A percentile compares a stretch with the other conserved stretches of the same genome.
These are phyloP conservation scores for Pipistrellus pygmaeus DNA, from an alignment of 2,797 vertebrate genomes.

Conservation along the genomic window DNA sequence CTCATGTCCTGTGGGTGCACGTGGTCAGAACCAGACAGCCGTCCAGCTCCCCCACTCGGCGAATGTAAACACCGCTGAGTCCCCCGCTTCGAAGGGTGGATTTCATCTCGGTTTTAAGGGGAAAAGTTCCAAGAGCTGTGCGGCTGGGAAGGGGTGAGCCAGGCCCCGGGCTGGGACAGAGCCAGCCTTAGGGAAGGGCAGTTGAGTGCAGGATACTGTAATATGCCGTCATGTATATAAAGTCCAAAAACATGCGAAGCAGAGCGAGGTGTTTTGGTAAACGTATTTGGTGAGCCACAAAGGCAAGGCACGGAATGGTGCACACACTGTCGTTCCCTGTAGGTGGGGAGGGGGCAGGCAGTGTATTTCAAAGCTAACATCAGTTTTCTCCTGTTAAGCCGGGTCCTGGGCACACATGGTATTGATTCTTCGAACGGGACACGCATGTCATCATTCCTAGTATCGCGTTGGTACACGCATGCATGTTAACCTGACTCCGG, in stretches of 20 bases:
- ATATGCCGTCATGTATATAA: background rate
- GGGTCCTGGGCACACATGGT: background rate
- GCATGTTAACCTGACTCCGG: background rate
- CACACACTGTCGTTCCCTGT: background rate
- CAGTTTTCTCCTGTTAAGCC: background rate
- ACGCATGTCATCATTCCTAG: rapidly evolving
- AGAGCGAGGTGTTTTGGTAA: background rate
- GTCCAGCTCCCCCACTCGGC: too few relatives aligned
- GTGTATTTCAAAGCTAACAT: background rate
- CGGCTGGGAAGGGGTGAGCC: too few relatives aligned
- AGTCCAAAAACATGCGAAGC: background rate
- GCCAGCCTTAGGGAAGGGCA: rapidly evolving
- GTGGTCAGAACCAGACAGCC: too few relatives aligned
- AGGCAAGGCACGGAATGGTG: background rate
- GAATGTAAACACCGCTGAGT: too few relatives aligned
- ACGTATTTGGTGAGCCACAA: background rate
- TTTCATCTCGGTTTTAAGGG: too few relatives aligned
- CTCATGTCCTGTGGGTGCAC: too few relatives aligned
- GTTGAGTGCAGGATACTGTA: background rate
- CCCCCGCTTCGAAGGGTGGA: too few relatives aligned
- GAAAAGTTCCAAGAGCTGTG: too few relatives aligned
- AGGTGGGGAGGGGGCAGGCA: background rate
- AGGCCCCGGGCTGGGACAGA: rapidly evolving
- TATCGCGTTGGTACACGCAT: background rate
- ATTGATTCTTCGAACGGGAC: background rate